Evolutionary conservation across 1,140 invertebrate genomes (phyloP), one percentile per base, ranked within the genome.

Genomic region (Ganaspis sp.): DNA sequence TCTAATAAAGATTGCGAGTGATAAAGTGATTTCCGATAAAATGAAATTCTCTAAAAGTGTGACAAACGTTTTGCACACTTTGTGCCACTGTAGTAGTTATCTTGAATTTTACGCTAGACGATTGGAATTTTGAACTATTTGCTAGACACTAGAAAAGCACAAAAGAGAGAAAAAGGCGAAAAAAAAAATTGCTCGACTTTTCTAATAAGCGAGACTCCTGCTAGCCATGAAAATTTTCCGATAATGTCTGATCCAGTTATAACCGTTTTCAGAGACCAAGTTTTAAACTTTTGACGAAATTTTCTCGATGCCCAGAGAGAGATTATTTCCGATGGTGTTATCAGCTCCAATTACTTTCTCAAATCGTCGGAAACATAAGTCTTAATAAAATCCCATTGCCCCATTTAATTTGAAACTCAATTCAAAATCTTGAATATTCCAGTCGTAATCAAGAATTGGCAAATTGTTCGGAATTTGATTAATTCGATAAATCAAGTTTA

Each of bases 241-340:
- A 64, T 64, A 64, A 64, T 64, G 54, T 29, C 54, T 23, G 54
- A 64, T n/a, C 54, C 54, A 64, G 54, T 64, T 64, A 64, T 64
- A 64, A 29, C 23, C 54, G 23, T 26, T 64, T 64, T 64, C 45
- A 64, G n/a, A n/a, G n/a, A 23, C 23, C 2, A 29, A 64, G 11
- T 64, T 64, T 58, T 64, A 26, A 64, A 29, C 21, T 64, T 64
- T 64, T 64, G 21, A 29, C 6, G 9, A 64, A 64, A 64, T 26
- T 64, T 64, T 6, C 54, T 4, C 54, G 4, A 5, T 49, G 42
- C 17, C 42, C 29, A 34, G 54, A 29, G 12, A 15, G 53, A 29
- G 23, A 64, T 64, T 64, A 64, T 64, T 29, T 29, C 21, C 21
- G 23, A 64, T 64, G 11, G 54, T 26, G 54, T 64, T 64, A 64